These are phyloP conservation scores for Noctua janthe DNA, from an alignment of 2,888 invertebrate species.

Conservation along the genomic window DNA sequence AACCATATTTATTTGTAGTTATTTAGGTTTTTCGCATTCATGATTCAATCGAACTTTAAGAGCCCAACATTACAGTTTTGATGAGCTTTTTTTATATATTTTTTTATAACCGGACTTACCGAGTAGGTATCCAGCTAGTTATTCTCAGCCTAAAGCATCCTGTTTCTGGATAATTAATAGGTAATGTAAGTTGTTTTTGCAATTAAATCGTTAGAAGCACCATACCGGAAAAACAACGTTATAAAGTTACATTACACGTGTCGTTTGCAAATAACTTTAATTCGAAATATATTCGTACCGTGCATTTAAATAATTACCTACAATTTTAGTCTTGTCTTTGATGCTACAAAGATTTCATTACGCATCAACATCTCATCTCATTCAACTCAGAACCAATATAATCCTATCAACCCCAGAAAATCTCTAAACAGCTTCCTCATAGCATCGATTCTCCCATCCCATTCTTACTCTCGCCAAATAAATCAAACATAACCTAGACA, in stretches of 20 bases:
- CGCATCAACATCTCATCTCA: background rate
- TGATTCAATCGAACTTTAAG: background rate
- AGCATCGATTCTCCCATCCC: slow-evolving; percentile 27
- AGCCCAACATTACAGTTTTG: background rate
- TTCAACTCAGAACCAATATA: background rate
- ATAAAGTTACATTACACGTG: background rate
- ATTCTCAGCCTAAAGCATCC: background rate
- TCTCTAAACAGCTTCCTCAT: background rate
- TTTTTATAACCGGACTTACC: background rate
- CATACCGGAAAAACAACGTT: background rate
- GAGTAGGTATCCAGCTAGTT: background rate
- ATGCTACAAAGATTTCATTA: background rate
- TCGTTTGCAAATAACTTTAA: background rate
- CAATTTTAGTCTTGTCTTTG: background rate
- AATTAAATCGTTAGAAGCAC: background rate
- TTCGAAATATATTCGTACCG: background rate
- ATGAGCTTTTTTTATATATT: background rate
- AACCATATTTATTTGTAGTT: no score
- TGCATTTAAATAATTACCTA: background rate
- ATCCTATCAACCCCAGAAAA: background rate
- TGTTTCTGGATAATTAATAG: background rate
- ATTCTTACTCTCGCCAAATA: slow-evolving; percentile 22
- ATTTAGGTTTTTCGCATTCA: background rate
- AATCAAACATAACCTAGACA: slow-evolving; percentile 53
- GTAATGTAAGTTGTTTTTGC: background rate